Evolutionary conservation across 2,797 vertebrate genomes (phyloP).

Genomic region (Astyanax mexicanus): DNA sequence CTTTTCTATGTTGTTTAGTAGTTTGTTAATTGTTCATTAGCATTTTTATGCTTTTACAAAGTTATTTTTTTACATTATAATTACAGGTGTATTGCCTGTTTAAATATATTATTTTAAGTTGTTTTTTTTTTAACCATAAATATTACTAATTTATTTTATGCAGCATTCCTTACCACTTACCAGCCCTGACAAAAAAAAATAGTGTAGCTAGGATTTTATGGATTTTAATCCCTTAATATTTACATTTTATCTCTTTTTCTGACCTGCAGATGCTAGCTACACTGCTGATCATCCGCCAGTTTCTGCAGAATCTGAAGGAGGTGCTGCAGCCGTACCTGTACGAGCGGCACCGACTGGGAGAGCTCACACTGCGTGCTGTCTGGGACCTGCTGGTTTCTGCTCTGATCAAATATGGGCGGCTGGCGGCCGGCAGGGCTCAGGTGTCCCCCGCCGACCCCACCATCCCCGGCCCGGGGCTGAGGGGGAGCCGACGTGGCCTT

Average conservation of each 20-base stretch:
- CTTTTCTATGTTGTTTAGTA: too few relatives aligned
- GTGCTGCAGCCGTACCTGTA: conserved; percentile 95
- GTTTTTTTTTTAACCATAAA: too few relatives aligned
- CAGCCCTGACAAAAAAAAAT: neutral
- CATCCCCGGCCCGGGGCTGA: conserved; percentile 65
- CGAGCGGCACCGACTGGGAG: conserved; percentile 87
- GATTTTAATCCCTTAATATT: neutral
- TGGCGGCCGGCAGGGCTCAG: conserved; percentile 75
- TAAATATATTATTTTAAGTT: too few relatives aligned
- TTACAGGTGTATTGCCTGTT: too few relatives aligned
- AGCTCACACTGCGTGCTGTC: conserved; percentile 81
- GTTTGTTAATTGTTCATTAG: too few relatives aligned
- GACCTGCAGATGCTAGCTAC: conserved; percentile 92
- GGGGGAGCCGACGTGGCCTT: conserved; percentile 69
- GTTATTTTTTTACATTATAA: too few relatives aligned
- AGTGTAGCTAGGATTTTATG: neutral
- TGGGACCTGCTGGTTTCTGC: conserved; percentile 82
- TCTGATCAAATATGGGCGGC: conserved; percentile 76
- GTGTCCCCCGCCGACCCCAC: conserved; percentile 70
- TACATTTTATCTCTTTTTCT: neutral
- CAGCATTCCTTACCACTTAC: neutral
- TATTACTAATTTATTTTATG: too few relatives aligned
- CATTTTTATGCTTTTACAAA: too few relatives aligned
- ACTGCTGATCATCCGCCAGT: conserved; percentile 95
- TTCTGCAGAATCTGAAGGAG: conserved; percentile 94